Evolutionary conservation across 2,888 invertebrate species (phyloP), one percentile per base, ranked within the genome.

Genomic region (Sarcophaga caerulescens): DNA sequence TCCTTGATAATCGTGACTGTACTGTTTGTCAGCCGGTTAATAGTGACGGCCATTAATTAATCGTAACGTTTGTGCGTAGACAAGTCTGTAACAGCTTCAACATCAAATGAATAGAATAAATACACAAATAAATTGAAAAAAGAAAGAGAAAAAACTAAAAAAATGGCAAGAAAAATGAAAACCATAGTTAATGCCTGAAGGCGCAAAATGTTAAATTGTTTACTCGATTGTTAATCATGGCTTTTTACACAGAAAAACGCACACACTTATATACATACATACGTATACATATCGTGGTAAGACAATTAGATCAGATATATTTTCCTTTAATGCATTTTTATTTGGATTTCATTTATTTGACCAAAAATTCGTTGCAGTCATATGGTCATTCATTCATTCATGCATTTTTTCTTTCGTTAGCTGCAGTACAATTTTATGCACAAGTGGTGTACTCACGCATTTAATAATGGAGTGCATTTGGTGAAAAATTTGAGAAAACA

Each of bases 141-240:
- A 60, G 4, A 47, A 44, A 35, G 35, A 35, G 6, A 6, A 35
- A 35, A 35, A 35, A 35, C 35, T 35, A 35, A 5, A 44, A 69
- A n/a, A 52, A 23, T 17, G 17, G 5, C 14, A 52, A 17, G 4
- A 59, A n/a, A 44, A 68, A 59, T 80, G 44, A 60, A 74, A 74
- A 23, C 65, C 57, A 68, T 12, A 14, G 19, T 57, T 23, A 80
- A 75, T 70, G 70, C 65, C 79, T 45, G n/a, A 73, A 74, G 68
- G 84, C 75, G 45, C 76, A 84, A 80, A 79, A 84, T 84, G 66
- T 78, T 86, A 84, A 86, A 84, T 71, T 19, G 73, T 78, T 78
- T 84, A 84, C 78, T 21, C 84, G 78, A 86, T 86, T 84, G 86
- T 84, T 81, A 75, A 81, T 84, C 84, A 81, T 78, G 65, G 52